Conservation (phyloP, 2,113 vertebrate species). For the Elaphurus davidianus region DNA sequence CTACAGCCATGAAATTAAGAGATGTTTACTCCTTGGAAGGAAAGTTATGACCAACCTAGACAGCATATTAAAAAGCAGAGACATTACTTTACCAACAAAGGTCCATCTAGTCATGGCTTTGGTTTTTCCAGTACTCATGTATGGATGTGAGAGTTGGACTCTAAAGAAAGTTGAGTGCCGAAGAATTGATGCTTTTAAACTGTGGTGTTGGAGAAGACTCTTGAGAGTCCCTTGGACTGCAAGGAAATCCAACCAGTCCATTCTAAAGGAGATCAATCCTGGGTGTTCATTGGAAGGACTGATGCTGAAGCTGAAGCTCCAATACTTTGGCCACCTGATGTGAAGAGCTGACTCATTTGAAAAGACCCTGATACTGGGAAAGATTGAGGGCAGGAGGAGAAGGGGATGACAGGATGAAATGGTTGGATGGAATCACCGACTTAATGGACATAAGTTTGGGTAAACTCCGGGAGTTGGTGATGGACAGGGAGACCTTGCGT, state of each 20-base stretch:
- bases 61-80: neutral
- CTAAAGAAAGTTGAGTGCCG: rapidly evolving
- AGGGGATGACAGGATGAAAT: neutral
- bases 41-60: neutral
- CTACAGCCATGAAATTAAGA: neutral
- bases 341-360: neutral
- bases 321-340: neutral
- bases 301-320: neutral
- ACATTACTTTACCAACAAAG: neutral
- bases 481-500: neutral
- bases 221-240: neutral
- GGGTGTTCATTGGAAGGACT: neutral
- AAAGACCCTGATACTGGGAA: neutral
- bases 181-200: neutral
- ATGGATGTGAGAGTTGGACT: neutral
- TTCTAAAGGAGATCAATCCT: neutral
- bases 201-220: neutral
- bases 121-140: neutral
- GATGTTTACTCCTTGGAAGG: neutral
- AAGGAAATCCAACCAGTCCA: neutral
- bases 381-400: neutral
- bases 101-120: neutral
- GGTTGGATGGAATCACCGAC: neutral
- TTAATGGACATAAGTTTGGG: neutral
- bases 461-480: neutral